A percentile compares a stretch with the other conserved stretches of the same genome.
Conservation (phyloP, 2,113 vertebrate species). For the Trematomus loennbergii region DNA sequence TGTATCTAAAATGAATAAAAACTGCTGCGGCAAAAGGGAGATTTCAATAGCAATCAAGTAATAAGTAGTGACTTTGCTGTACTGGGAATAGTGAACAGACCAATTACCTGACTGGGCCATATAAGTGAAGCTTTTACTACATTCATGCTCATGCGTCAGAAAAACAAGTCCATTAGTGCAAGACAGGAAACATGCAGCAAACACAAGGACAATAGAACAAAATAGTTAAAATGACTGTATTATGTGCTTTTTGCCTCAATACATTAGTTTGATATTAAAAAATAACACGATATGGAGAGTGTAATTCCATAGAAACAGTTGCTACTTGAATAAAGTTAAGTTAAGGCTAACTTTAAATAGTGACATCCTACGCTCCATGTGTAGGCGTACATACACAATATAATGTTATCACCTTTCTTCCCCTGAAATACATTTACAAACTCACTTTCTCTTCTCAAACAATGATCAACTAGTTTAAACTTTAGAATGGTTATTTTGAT, state of each 20-base stretch:
- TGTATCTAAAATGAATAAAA: slow-evolving; percentile 8
- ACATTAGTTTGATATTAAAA: background rate
- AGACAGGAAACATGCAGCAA: background rate
- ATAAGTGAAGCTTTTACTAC: background rate
- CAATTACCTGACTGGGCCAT: background rate
- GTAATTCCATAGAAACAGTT: background rate
- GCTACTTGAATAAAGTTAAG: background rate
- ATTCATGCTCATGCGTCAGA: background rate
- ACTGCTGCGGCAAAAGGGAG: background rate
- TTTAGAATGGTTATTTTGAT: background rate
- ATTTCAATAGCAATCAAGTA: slow-evolving; percentile 5
- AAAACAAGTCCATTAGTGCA: background rate
- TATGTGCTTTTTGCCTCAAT: background rate
- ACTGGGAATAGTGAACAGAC: no score
- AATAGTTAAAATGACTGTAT: background rate
- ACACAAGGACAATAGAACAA: background rate
- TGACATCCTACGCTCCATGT: background rate
- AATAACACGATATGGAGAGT: background rate
- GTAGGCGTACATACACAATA: background rate
- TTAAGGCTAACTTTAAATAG: background rate
- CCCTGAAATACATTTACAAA: no score
- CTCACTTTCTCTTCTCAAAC: background rate
- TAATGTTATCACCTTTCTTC: background rate
- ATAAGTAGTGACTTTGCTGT: no score
- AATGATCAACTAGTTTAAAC: background rate